Evolutionary conservation across 2,797 vertebrate genomes (phyloP).

Genomic region (Poliocrania exsul): DNA sequence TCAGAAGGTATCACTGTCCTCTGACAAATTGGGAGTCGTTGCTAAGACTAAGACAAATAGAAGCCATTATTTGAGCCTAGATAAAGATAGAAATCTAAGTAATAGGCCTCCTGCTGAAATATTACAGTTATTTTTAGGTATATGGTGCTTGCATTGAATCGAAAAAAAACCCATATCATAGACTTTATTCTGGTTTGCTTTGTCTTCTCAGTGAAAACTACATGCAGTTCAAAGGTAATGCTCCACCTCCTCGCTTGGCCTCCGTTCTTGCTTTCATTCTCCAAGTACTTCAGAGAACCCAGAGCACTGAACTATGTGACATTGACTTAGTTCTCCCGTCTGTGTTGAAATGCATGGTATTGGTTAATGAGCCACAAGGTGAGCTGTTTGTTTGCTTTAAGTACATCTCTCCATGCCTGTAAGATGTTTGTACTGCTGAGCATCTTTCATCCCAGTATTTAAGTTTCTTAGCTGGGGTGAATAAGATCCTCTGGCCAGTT

Average conservation of each 20-base stretch:
- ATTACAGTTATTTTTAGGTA: not conserved
- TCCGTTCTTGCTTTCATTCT: conserved; percentile 84
- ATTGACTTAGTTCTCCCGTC: conserved; percentile 79
- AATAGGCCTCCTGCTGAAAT: conserved; percentile 11
- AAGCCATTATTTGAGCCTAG: not conserved
- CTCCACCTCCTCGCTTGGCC: conserved; percentile 86
- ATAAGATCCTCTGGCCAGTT: not conserved
- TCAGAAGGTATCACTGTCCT: not conserved
- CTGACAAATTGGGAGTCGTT: conserved; percentile 1
- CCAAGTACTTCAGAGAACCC: conserved; percentile 85
- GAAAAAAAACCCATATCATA: not conserved
- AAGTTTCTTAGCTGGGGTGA: not conserved
- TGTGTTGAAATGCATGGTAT: conserved; percentile 86
- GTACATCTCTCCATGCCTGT: not conserved
- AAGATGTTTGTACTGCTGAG: not conserved
- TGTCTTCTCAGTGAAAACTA: conserved; percentile 84
- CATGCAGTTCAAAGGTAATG: conserved; percentile 87
- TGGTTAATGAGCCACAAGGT: conserved; percentile 93
- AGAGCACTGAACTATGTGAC: conserved; percentile 79
- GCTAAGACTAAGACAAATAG: conserved; percentile 18
- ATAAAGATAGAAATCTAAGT: conserved; percentile 24
- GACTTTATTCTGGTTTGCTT: conserved; percentile 20
- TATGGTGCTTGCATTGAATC: not conserved
- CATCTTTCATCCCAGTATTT: not conserved
- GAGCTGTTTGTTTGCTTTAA: conserved; percentile 34